Evolutionary conservation across 2,797 vertebrate genomes (phyloP), one percentile per base, ranked within the genome.

Genomic region (Alca torda): DNA sequence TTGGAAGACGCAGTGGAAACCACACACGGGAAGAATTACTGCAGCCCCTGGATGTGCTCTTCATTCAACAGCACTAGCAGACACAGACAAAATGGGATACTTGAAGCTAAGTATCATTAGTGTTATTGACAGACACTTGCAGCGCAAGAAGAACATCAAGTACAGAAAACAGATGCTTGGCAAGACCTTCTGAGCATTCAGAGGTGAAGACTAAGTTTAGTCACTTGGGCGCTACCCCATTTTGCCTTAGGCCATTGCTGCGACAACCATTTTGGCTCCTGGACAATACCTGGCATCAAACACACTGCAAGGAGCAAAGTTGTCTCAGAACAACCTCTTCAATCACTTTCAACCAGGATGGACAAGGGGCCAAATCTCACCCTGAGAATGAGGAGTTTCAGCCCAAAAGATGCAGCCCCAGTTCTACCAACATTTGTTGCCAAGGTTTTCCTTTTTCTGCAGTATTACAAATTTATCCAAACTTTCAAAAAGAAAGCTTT

Each of bases 11-110:
- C 5, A 60, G 21, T 2, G 20, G 63, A 63, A 77, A 30, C 17
- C 72, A 59, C 7, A 37, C 4, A 43, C 26, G 77, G 39, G 14
- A 65, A 33, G 53, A 68, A 75, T 31, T 16, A 2, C 16, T 74
- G 31, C 63, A 83, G 35, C 2, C 19, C 19, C 16, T 31, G 79
- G 25, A 15, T 4, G 9, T 16, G 30, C 33, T 21, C 56, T 51
- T 82, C 45, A 15, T 25, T 21, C 72, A 79, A 1, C 10, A 25
- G 39, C n/a, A 30, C 8, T 0, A 46, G 33, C 12, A 72, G 39
- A 26, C 10, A 2, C 37, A 18, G 33, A 10, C 35, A 67, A 43
- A 31, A 30, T 0, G 8, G 51, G 28, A 0, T 37, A 45, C 33
- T 41, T n/a, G 48, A 35, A 75, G 39, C 10, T 45, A 19, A 33